Percentiles rank a stretch among this genome's conserved stretches.
These are phyloP conservation scores for Hystrix brachyura DNA, from an alignment of 2,113 vertebrate genomes.

Conservation along the genomic window DNA sequence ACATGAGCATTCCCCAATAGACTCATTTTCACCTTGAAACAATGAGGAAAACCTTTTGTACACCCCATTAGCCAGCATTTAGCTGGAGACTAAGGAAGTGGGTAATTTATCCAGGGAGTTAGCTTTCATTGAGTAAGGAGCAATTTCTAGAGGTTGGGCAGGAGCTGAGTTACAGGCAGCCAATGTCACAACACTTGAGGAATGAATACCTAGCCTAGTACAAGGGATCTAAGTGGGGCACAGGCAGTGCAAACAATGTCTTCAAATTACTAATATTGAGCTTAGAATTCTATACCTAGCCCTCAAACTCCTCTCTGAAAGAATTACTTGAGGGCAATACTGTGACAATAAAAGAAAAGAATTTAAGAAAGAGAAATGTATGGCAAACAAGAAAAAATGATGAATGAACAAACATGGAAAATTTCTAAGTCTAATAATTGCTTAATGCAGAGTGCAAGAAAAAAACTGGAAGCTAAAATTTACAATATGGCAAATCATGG, in stretches of 20 bases:
- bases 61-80: not conserved
- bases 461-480: constrained; percentile 40
- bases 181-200: not conserved
- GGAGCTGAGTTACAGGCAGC: not conserved
- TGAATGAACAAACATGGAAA: not conserved
- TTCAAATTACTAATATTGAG: constrained; percentile 37
- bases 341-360: not conserved
- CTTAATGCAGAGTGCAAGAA: not conserved
- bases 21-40: not conserved
- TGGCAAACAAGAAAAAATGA: constrained; percentile 16
- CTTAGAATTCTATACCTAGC: not conserved
- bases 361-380: constrained; percentile 26
- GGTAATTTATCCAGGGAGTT: not conserved
- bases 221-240: not conserved
- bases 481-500: not conserved
- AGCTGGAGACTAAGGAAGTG: not conserved
- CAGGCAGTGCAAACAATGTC: not conserved
- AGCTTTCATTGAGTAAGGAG: not conserved
- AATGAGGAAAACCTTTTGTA: not conserved
- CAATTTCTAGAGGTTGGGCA: not conserved
- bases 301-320: not conserved
- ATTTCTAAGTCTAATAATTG: not conserved
- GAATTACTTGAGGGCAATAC: not conserved
- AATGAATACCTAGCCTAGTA: no score
- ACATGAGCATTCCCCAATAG: not conserved